phyloP scores from a whole-genome alignment of 2,888 invertebrate species.

The Pomacea canaliculata region DNA sequence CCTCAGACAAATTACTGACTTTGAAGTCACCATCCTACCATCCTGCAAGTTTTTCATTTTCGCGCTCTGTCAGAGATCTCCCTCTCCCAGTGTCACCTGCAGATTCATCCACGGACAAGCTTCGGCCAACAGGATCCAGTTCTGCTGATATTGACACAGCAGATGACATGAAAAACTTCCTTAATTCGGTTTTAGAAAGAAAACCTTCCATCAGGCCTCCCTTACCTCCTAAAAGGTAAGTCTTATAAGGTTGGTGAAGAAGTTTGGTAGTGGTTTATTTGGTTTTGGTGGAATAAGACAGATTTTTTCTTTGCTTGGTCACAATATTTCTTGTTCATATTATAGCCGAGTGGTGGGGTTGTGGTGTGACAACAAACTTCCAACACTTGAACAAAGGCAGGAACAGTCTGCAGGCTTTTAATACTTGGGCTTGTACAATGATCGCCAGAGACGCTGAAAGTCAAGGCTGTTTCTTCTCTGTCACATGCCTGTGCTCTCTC shows the following conservation, averaged over 20 bases:
- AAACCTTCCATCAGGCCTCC: conserved; percentile 20
- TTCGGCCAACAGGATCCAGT: conserved; percentile 7
- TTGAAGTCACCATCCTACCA: neutral
- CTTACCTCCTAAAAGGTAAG: conserved; percentile 12
- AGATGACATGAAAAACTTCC: conserved; percentile 42
- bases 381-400: too few relatives aligned
- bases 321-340: neutral
- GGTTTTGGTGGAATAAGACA: neutral
- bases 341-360: too few relatives aligned
- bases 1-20: neutral
- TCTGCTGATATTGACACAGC: conserved; percentile 33
- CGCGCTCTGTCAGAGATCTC: conserved; percentile 12
- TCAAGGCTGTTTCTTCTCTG: too few relatives aligned
- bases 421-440: too few relatives aligned
- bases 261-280: neutral
- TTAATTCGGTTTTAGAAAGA: conserved; percentile 29
- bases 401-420: too few relatives aligned
- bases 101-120: conserved; percentile 25
- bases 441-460: too few relatives aligned
- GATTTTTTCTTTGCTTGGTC: neutral
- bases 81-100: conserved; percentile 19
- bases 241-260: neutral
- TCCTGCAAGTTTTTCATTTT: conserved; percentile 2
- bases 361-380: too few relatives aligned
- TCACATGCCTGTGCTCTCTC: too few relatives aligned